Base-by-base conservation (phyloP, 2,888 invertebrate species). In the Epinotia bilunana region DNA sequence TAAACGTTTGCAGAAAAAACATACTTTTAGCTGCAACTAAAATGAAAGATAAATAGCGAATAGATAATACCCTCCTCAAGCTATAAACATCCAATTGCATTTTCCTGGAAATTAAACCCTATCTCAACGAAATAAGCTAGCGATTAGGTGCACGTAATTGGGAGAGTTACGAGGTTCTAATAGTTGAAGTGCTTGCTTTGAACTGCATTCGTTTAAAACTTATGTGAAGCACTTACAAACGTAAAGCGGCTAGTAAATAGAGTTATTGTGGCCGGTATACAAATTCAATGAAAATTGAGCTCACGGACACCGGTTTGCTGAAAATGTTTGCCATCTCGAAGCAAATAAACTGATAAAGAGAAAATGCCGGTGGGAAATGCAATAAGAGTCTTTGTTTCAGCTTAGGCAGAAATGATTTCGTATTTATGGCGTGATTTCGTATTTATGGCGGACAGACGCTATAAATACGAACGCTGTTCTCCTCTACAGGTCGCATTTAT, bases 41-140 rank as follows among this genome's bases (percentile, higher is more conserved):
- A 74, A 74, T 69, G 68, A 57, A 58, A 74, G 72, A 72, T 65
- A 72, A 65, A 58, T 33, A 72, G 39, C 20, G 28, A 74, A 53
- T 11, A 39, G n/a, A 62, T 49, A 11, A 57, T 43, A n/a, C 0
- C 28, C 55, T 20, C 23, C 12, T 6, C 23, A n/a, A 60, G n/a
- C 57, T 20, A 4, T n/a, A 20, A 9, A 43, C 16, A 39, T 46
- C n/a, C 53, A 23, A 43, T 16, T 16, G 18, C 20, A n/a, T n/a
- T 58, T 28, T 4, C 11, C 20, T 57, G 11, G 23, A 46, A n/a
- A 46, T 28, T 3, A 4, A 46, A 46, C 46, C 3, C 3, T 60
- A n/a, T 58, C 23, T 5, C 69, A 0, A n/a, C 23, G 23, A 2
- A 4, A n/a, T 60, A 69, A 46, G 46, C 5, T 7, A 11, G 58